Conservation (phyloP, 2,113 vertebrate genomes). For the Cryptomyrus ogoouensis region DNA sequence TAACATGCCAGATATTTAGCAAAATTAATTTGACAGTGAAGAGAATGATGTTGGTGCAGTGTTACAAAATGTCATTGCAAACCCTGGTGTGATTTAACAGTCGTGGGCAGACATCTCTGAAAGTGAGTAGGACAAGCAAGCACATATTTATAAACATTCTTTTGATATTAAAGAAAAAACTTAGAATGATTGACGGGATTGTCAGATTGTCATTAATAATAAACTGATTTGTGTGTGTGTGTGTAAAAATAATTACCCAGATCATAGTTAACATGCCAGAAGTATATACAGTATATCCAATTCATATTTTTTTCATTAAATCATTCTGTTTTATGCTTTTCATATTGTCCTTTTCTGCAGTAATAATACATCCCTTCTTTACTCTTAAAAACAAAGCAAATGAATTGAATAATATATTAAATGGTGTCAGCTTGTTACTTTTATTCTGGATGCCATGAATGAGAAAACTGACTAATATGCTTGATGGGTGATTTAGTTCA, state of each 20-base stretch:
- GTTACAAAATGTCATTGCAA: not conserved
- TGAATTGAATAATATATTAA: not conserved
- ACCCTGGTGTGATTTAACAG: not conserved
- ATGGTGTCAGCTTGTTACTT: not conserved
- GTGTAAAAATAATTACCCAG: not conserved
- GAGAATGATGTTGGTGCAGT: not conserved
- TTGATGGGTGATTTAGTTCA: not conserved
- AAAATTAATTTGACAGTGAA: not conserved
- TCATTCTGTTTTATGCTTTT: not conserved
- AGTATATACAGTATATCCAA: not conserved
- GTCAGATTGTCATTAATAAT: not conserved
- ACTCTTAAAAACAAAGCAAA: not conserved
- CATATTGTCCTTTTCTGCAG: not conserved
- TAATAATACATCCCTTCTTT: not conserved
- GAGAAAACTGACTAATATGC: not conserved
- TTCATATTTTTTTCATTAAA: not conserved
- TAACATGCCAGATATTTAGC: constrained; percentile 11
- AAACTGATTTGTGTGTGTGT: not conserved
- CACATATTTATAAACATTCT: not conserved
- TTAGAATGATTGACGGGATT: not conserved
- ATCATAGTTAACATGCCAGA: not conserved
- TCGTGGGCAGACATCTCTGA: not conserved
- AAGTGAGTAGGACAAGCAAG: not conserved
- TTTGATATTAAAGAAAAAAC: not conserved
- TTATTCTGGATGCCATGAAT: not conserved